phyloP scores from a whole-genome alignment of 2,113 vertebrate genomes.

The human region DNA sequence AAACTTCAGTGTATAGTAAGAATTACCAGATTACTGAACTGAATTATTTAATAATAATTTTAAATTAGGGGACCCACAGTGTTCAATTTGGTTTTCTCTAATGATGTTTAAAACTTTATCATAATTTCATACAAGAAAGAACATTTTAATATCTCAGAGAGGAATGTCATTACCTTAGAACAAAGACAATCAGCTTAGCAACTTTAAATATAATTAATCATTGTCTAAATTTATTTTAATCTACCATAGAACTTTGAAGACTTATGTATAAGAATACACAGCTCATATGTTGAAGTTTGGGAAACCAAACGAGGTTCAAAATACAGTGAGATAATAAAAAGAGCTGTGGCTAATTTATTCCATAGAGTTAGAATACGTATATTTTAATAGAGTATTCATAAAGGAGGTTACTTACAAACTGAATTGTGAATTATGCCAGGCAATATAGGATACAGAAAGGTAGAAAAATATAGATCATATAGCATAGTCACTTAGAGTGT shows the following conservation, averaged over 20 bases:
- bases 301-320: not conserved
- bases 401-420: not conserved
- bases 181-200: not conserved
- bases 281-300: not conserved
- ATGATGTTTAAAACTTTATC: not conserved
- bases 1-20: not conserved
- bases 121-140: not conserved
- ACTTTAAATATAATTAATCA: not conserved
- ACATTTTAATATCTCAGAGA: not conserved
- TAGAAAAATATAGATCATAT: not conserved
- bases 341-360: not conserved
- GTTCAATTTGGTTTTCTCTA: not conserved
- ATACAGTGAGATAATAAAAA: not conserved
- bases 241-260: not conserved
- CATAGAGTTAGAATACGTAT: not conserved
- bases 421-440: not conserved
- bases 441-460: not conserved
- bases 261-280: not conserved
- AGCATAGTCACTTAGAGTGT: not conserved
- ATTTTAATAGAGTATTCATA: not conserved
- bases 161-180: not conserved
- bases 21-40: not conserved
- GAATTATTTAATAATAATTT: not conserved
- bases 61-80: not conserved
- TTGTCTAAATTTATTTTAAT: not conserved